Conservation (phyloP, 1,140 invertebrate species). For the Pogonomyrmex barbatus region DNA sequence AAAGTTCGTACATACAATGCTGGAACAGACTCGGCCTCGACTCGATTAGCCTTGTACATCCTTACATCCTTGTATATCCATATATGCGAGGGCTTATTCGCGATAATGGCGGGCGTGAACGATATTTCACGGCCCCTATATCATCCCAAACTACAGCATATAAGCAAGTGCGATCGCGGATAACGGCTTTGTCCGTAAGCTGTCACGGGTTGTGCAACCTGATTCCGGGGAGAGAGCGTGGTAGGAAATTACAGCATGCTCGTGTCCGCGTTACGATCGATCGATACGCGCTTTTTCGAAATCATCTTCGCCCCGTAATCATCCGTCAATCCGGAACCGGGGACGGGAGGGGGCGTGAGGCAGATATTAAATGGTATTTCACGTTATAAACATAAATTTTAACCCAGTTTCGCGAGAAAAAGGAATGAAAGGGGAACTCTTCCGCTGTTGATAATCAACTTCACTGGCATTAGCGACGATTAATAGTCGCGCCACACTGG, state of each 20-base stretch:
- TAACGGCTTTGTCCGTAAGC: slow-evolving; percentile 72
- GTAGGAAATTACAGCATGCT: slow-evolving; percentile 73
- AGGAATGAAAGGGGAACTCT: slow-evolving; percentile 17
- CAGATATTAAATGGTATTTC: slow-evolving; percentile 51
- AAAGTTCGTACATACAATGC: slow-evolving; percentile 13
- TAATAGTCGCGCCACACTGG: slow-evolving; percentile 24
- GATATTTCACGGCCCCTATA: slow-evolving; percentile 74
- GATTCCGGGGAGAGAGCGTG: slow-evolving; percentile 69
- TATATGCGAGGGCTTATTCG: slow-evolving; percentile 63
- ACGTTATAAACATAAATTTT: slow-evolving; percentile 36
- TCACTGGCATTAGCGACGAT: slow-evolving; percentile 8
- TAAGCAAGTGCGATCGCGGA: slow-evolving; percentile 76
- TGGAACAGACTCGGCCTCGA: not conserved
- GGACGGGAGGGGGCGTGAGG: not conserved
- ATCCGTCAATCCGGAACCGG: slow-evolving; percentile 27
- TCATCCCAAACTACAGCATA: slow-evolving; percentile 71
- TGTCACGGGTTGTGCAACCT: slow-evolving; percentile 66
- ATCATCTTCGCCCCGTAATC: slow-evolving; percentile 41
- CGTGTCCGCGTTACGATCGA: slow-evolving; percentile 55
- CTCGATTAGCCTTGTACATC: slow-evolving; percentile 55
- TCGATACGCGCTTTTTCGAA: slow-evolving; percentile 63
- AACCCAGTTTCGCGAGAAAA: slow-evolving; percentile 60
- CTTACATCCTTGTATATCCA: slow-evolving; percentile 40
- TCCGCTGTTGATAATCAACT: slow-evolving; percentile 54
- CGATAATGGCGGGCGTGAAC: slow-evolving; percentile 73